Conservation (phyloP, 2,797 vertebrate species). For the Amblyraja radiata region DNA sequence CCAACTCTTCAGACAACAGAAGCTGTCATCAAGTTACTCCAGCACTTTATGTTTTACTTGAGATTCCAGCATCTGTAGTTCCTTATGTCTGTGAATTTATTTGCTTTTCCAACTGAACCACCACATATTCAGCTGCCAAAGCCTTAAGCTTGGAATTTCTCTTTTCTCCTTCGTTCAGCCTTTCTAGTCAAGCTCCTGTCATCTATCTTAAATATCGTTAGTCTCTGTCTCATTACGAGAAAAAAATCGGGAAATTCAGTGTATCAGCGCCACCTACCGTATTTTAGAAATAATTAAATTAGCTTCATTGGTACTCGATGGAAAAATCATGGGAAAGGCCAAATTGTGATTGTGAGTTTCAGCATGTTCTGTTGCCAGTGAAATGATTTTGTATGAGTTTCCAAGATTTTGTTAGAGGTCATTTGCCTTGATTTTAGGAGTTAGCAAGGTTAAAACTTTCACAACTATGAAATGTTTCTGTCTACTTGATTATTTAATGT, state of each 20-base stretch:
- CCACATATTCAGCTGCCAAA: too few relatives aligned
- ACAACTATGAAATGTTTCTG: slow-evolving; percentile 37
- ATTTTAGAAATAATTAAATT: not conserved
- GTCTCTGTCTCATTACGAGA: not conserved
- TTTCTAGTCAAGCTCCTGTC: too few relatives aligned
- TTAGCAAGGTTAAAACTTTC: not conserved
- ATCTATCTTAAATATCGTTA: too few relatives aligned
- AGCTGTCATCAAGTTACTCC: too few relatives aligned
- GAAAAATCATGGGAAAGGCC: not conserved
- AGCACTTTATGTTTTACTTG: too few relatives aligned
- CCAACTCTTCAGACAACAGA: too few relatives aligned
- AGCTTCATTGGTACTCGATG: not conserved
- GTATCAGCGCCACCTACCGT: not conserved
- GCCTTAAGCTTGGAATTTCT: too few relatives aligned
- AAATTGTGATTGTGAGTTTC: not conserved
- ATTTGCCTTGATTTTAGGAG: not conserved
- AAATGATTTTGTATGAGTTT: not conserved
- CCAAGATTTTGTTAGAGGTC: not conserved
- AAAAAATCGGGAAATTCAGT: not conserved
- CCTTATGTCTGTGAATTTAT: too few relatives aligned
- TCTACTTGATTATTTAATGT: not conserved
- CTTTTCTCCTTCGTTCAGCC: too few relatives aligned
- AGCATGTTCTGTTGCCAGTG: not conserved
- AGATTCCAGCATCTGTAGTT: too few relatives aligned
- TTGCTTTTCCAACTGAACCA: too few relatives aligned